A percentile compares a stretch with the other conserved stretches of the same genome.
Evolutionary conservation across 2,888 invertebrate genomes (phyloP).

Genomic region (Pseudococcus viburni): DNA sequence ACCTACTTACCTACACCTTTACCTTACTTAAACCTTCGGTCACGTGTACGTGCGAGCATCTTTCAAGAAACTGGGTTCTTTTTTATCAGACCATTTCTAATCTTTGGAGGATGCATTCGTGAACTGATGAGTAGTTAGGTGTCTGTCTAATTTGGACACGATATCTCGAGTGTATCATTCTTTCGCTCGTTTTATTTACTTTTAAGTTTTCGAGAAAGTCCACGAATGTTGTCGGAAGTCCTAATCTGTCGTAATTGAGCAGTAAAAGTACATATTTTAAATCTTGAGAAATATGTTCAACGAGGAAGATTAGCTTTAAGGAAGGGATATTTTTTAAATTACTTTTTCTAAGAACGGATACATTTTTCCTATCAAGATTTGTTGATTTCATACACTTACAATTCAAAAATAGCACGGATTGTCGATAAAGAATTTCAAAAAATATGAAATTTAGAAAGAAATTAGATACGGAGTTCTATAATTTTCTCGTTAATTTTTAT

Average conservation of each 20-base stretch:
- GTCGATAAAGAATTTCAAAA: too few relatives aligned
- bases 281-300: too few relatives aligned
- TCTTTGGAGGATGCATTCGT: not conserved
- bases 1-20: not conserved
- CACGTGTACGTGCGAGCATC: constrained; percentile 2
- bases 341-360: too few relatives aligned
- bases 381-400: too few relatives aligned
- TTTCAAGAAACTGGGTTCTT: not conserved
- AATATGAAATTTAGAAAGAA: too few relatives aligned
- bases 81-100: constrained; percentile 8
- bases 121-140: not conserved
- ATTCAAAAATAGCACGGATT: too few relatives aligned
- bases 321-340: too few relatives aligned
- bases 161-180: not conserved
- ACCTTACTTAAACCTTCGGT: not conserved
- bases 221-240: not conserved
- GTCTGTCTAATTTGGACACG: constrained; percentile 15
- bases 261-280: not conserved
- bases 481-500: too few relatives aligned
- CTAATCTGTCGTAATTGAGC: not conserved
- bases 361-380: too few relatives aligned
- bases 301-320: too few relatives aligned
- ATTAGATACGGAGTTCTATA: too few relatives aligned
- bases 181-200: not conserved
- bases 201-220: not conserved